A percentile compares a stretch with the other conserved stretches of the same genome.
These are phyloP conservation scores for Mya arenaria DNA, from an alignment of 1,140 invertebrate genomes.

Conservation along the genomic window DNA sequence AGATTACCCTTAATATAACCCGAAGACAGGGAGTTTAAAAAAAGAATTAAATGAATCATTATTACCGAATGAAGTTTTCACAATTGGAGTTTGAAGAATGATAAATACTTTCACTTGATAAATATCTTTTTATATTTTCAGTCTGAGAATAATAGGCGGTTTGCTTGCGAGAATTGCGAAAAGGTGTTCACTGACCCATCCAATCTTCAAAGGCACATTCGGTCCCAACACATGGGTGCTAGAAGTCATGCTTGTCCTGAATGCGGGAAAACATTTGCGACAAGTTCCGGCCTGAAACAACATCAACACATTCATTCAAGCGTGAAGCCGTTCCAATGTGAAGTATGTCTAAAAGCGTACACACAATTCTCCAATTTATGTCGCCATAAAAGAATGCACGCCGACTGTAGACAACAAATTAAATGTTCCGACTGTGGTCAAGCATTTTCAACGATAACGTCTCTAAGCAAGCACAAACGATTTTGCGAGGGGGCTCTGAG, in stretches of 20 bases:
- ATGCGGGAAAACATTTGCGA: conserved; percentile 99
- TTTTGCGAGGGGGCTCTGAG: conserved; percentile 83
- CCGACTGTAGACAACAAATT: conserved; percentile 84
- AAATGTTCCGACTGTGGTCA: conserved; percentile 96
- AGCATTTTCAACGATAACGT: conserved; percentile 93
- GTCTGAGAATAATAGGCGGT: not conserved
- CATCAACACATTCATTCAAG: conserved; percentile 99
- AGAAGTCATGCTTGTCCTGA: conserved; percentile 97
- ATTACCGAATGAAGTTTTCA: too few species aligned
- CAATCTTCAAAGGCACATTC: conserved; percentile 97
- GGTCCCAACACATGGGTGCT: conserved; percentile 95
- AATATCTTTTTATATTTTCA: not conserved
- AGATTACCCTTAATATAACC: too few species aligned
- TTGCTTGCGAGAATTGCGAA: conserved; percentile 94
- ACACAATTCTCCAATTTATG: conserved; percentile 99
- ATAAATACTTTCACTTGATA: too few species aligned
- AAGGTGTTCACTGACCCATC: conserved; percentile 97
- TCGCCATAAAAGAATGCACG: conserved; percentile 99
- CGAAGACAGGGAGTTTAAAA: too few species aligned
- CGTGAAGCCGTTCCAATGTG: conserved; percentile 96
- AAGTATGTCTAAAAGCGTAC: conserved; percentile 91
- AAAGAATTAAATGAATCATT: too few species aligned
- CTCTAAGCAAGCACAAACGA: conserved; percentile 84
- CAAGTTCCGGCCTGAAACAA: conserved; percentile 98
- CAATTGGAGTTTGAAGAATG: too few species aligned